Percentiles rank a stretch among this genome's conserved stretches.
These are phyloP conservation scores for Sinotaia quadrata DNA, from an alignment of 2,888 invertebrate species.

Conservation along the genomic window DNA sequence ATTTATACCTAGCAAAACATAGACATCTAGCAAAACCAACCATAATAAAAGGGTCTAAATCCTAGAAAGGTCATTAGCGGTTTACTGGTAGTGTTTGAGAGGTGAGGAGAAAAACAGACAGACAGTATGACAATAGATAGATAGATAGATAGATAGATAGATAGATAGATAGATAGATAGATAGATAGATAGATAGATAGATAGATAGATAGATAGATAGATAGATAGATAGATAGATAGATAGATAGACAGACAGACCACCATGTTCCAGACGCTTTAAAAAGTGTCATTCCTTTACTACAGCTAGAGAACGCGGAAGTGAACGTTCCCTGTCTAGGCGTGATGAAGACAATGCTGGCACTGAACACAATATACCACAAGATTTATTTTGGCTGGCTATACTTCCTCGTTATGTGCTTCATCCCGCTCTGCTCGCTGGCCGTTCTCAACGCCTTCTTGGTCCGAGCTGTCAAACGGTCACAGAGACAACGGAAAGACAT, in stretches of 20 bases:
- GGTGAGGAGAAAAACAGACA: no score
- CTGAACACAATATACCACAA: constrained; percentile 81
- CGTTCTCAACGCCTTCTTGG: constrained; percentile 89
- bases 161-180: no score
- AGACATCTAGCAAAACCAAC: no score
- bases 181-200: no score
- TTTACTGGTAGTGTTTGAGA: no score
- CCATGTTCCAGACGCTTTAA: no score
- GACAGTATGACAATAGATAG: no score
- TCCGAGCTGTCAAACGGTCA: constrained; percentile 85
- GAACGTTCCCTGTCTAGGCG: constrained; percentile 35
- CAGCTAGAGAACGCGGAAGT: constrained; percentile 22
- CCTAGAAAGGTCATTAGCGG: no score
- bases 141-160: no score
- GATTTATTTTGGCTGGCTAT: constrained; percentile 94
- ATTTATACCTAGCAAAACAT: no score
- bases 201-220: not conserved
- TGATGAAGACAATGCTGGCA: constrained; percentile 79
- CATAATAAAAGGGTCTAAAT: no score
- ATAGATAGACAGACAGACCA: no score
- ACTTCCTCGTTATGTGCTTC: constrained; percentile 93
- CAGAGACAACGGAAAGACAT: constrained; percentile 91
- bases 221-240: not conserved
- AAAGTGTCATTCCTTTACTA: not conserved
- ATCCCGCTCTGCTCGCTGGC: constrained; percentile 91